Conservation (phyloP, 2,113 vertebrate species). For the Ranitomeya imitator region DNA sequence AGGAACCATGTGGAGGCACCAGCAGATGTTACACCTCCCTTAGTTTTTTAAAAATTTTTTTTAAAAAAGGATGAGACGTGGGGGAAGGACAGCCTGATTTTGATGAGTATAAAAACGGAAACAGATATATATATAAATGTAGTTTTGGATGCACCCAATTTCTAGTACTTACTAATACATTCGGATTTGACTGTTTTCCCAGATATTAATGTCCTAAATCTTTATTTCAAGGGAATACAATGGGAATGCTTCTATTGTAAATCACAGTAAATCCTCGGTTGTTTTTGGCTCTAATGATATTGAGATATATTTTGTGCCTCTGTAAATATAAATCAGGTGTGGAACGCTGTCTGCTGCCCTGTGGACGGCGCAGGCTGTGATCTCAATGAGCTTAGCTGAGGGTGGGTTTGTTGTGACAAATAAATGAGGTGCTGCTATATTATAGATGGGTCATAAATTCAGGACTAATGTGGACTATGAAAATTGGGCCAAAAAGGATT, state of each 20-base stretch:
- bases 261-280: constrained; percentile 6
- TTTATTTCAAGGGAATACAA: background rate
- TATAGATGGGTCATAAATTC: constrained; percentile 20
- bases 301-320: background rate
- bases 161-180: background rate
- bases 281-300: constrained; percentile 8
- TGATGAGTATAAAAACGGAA: no score
- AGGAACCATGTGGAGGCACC: no score
- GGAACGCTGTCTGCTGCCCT: background rate
- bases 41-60: no score
- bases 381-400: background rate
- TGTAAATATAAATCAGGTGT: constrained; percentile 11
- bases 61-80: no score
- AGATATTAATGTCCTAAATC: background rate
- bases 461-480: background rate
- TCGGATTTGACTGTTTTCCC: background rate
- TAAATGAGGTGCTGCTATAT: constrained; percentile 36
- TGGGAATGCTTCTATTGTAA: constrained; percentile 6
- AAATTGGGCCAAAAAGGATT: constrained; percentile 1
- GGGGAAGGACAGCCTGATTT: no score
- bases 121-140: background rate
- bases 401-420: constrained; percentile 2
- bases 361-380: background rate
- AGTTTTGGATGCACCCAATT: background rate
- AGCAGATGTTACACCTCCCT: no score